Evolutionary conservation across 2,888 invertebrate species (phyloP).

Genomic region (Drosophila glabriapex): DNA sequence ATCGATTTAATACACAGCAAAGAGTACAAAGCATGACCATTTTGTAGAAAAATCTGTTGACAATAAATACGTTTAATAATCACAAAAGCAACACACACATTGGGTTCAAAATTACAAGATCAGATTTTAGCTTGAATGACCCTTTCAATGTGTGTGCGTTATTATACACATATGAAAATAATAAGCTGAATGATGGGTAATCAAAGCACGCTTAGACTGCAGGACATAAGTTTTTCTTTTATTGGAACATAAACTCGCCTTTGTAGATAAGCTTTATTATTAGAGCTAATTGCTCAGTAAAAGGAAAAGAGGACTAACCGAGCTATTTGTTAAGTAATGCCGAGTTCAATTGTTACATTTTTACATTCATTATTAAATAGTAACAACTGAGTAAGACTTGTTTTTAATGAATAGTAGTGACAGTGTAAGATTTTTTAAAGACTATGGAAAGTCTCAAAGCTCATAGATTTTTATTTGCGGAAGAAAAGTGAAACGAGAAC

Average conservation of each 20-base stretch:
- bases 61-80: conserved; percentile 21
- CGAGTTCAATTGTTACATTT: neutral
- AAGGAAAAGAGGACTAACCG: neutral
- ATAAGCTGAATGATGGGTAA: neutral
- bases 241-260: neutral
- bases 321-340: neutral
- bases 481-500: neutral
- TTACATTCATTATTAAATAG: neutral
- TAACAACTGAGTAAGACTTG: neutral
- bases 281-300: neutral
- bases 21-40: conserved; percentile 3
- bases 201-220: neutral
- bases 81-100: conserved; percentile 6
- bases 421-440: neutral
- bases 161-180: neutral
- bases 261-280: neutral
- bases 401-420: neutral
- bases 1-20: conserved; percentile 9
- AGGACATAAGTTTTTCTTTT: neutral
- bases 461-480: neutral
- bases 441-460: neutral
- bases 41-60: conserved; percentile 23
- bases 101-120: neutral
- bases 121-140: neutral
- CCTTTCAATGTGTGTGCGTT: neutral